These are phyloP conservation scores for Diarsia mendica DNA, from an alignment of 2,888 invertebrate species.

Conservation along the genomic window DNA sequence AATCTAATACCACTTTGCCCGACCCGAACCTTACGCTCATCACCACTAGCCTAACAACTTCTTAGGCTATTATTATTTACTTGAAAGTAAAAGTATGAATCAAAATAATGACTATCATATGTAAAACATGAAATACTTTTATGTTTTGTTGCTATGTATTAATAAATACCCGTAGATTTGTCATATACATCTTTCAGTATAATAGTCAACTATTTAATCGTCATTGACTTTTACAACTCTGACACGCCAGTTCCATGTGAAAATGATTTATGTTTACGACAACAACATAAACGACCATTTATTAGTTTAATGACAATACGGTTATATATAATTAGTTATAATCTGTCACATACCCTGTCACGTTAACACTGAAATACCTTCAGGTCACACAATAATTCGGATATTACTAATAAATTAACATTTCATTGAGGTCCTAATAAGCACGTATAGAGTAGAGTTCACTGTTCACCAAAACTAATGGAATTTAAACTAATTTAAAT, in stretches of 20 bases:
- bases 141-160: not conserved
- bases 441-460: slow-evolving; percentile 33
- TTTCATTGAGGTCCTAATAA: slow-evolving; percentile 41
- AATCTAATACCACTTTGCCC: not conserved
- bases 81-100: not conserved
- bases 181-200: not conserved
- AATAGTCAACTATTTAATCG: not conserved
- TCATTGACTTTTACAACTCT: slow-evolving; percentile 12
- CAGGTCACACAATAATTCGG: slow-evolving; percentile 8
- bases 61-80: not conserved
- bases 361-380: slow-evolving; percentile 10
- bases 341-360: slow-evolving; percentile 2
- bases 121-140: not conserved
- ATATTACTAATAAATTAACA: slow-evolving; percentile 39
- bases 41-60: not conserved
- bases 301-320: slow-evolving; percentile 23
- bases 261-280: slow-evolving; percentile 37
- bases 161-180: not conserved
- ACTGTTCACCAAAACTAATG: slow-evolving; percentile 49
- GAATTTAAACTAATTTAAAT: slow-evolving; percentile 66
- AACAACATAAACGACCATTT: slow-evolving; percentile 26
- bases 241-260: slow-evolving; percentile 19
- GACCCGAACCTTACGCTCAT: not conserved
- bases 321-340: slow-evolving; percentile 4
- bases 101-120: not conserved